A percentile compares a stretch with the other conserved stretches of the same genome.
These are phyloP conservation scores for Gallirallus australis DNA, from an alignment of 2,797 vertebrate species.

Conservation along the genomic window DNA sequence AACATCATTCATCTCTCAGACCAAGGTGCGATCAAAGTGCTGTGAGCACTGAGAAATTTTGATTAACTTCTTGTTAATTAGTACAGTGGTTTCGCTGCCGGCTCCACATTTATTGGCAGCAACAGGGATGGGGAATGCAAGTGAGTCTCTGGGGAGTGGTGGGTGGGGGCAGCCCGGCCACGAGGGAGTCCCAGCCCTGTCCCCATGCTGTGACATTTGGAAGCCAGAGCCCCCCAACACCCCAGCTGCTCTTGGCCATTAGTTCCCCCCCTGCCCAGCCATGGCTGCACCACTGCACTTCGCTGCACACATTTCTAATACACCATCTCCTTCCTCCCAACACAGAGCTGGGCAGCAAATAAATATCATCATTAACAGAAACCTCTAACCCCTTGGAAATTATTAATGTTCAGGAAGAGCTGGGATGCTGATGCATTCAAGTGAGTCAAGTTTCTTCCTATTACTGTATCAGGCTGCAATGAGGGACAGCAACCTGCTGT, in stretches of 20 bases:
- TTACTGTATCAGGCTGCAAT: neutral
- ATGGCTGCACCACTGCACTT: neutral
- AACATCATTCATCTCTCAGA: neutral
- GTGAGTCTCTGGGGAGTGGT: neutral
- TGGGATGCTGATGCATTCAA: neutral
- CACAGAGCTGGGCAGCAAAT: neutral
- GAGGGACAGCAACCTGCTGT: neutral
- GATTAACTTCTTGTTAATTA: neutral
- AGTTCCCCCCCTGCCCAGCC: neutral
- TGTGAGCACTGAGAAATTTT: neutral
- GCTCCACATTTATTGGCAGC: neutral
- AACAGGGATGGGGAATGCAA: neutral
- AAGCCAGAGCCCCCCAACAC: too few species aligned
- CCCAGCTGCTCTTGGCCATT: neutral
- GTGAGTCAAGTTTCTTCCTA: neutral
- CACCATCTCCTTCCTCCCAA: neutral
- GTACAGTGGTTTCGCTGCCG: neutral
- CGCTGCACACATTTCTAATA: neutral
- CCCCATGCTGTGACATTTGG: fast-evolving
- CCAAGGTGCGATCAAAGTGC: neutral
- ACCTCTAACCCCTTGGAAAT: neutral
- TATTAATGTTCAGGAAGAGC: neutral
- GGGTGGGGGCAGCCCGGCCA: neutral
- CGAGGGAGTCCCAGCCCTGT: neutral
- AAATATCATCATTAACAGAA: neutral